Base-by-base conservation (phyloP, 1,140 invertebrate species). In the Aphaenogaster ashmeadi region DNA sequence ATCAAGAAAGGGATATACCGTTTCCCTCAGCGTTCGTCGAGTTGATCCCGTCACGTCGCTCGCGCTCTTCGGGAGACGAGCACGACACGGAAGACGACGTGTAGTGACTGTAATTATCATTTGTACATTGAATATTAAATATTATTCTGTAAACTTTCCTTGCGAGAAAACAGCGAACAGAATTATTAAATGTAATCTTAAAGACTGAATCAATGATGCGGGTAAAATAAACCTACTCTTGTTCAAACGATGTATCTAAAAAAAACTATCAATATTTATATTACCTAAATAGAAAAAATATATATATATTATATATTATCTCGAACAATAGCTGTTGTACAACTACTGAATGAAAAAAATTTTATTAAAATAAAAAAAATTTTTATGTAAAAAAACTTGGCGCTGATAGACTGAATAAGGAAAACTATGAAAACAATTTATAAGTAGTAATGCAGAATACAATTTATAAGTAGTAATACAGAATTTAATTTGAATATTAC, bases 1-100 rank as follows among this genome's bases (percentile, higher is more conserved):
- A 60, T 84, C 44, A 83, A 74, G 80, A 83, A 72, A 72, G 7
- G 13, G 18, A 71, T 47, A 47, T 27, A 27, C 27, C 27, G 27
- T 74, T 83, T 41, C 36, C 27, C 18, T 74, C 18, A 11, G 2
- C 6, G 7, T 44, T 11, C 9, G 27, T 27, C 67, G 3, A 54
- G 47, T 74, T 41, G 18, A 47, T 56, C n/a, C 50, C 36, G 15
- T 38, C 18, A 52, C 58, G 44, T 33, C 52, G 33, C 44, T 33
- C 52, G 33, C 44, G 21, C 21, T 58, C 21, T n/a, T 56, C 36
- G 1, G 9, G 4, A 33, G n/a, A 41, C 47, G 36, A 81, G 50
- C 36, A 21, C 8, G 11, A 38, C 7, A 15, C 8, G 11, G 4
- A 33, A 18, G 44, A 69, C 58, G 44, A 78, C 0, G n/a, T 13